Percentiles rank a stretch among this genome's conserved stretches.
These are phyloP conservation scores for Ormyrus thymus DNA, from an alignment of 2,888 invertebrate genomes.

Conservation along the genomic window DNA sequence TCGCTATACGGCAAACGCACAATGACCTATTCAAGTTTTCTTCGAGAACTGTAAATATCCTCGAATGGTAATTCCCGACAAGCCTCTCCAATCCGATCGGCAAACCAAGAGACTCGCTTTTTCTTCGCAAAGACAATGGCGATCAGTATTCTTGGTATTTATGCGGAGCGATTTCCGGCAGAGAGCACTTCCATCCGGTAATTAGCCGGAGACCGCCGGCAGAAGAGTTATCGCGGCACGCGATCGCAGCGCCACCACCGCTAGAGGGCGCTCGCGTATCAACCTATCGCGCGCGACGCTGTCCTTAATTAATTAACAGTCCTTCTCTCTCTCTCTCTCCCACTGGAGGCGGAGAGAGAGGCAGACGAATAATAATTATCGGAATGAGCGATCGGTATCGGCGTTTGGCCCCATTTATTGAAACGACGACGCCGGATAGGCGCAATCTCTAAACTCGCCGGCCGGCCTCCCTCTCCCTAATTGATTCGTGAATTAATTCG, in stretches of 20 bases:
- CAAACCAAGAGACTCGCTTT: too few species aligned
- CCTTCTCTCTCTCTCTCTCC: neutral
- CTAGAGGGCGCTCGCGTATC: slow-evolving; percentile 47
- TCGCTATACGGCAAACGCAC: too few species aligned
- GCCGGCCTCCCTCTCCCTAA: slow-evolving; percentile 56
- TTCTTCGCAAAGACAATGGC: too few species aligned
- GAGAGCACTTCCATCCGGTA: slow-evolving; percentile 70
- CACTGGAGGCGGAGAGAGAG: too few species aligned
- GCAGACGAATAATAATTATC: slow-evolving; percentile 71
- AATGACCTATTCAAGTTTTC: too few species aligned
- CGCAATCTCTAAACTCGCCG: slow-evolving; percentile 62
- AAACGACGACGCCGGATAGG: slow-evolving; percentile 60
- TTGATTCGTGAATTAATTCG: slow-evolving; percentile 71
- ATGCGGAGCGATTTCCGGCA: slow-evolving; percentile 42
- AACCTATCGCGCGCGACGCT: slow-evolving; percentile 6
- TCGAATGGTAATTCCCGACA: too few species aligned
- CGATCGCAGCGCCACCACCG: slow-evolving; percentile 67
- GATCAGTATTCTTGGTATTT: neutral
- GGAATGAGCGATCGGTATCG: slow-evolving; percentile 72
- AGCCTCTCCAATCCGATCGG: too few species aligned
- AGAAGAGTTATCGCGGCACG: slow-evolving; percentile 67
- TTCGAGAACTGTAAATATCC: too few species aligned
- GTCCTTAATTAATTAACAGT: slow-evolving; percentile 73
- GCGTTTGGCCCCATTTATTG: slow-evolving; percentile 68
- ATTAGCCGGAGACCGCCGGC: slow-evolving; percentile 62